A percentile compares a stretch with the other conserved stretches of the same genome.
phyloP scores from a whole-genome alignment of 2,113 vertebrate species.

The Pelecanoides urinatrix region DNA sequence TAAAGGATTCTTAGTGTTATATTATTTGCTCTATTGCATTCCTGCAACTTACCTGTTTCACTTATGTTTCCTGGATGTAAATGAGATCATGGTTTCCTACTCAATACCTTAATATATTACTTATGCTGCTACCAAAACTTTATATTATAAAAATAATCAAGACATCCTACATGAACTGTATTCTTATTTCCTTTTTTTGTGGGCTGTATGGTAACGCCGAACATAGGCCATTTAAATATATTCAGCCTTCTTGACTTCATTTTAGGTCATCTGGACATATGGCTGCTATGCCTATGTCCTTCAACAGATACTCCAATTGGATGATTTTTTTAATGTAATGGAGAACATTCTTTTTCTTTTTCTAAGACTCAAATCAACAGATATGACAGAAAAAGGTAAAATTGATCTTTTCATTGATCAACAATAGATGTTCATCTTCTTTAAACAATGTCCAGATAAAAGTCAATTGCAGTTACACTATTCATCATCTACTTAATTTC shows the following conservation, averaged over 20 bases:
- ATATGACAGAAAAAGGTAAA: background rate
- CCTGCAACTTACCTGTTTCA: background rate
- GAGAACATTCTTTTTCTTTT: background rate
- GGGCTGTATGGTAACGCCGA: background rate
- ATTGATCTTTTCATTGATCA: background rate
- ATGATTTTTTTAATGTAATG: background rate
- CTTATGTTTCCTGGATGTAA: background rate
- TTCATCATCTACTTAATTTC: background rate
- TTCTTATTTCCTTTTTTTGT: background rate
- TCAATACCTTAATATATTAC: background rate
- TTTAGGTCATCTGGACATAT: background rate
- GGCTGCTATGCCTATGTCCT: background rate
- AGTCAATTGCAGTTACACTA: background rate
- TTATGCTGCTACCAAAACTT: background rate
- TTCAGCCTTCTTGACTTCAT: background rate
- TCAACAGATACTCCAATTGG: background rate
- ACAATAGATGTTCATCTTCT: background rate
- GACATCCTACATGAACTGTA: background rate
- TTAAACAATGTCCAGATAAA: background rate
- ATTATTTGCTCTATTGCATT: background rate
- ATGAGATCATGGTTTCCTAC: background rate
- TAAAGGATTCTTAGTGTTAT: background rate
- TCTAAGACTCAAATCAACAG: background rate
- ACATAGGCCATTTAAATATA: background rate
- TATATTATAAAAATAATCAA: background rate